phyloP scores from a whole-genome alignment of 2,888 invertebrate species.

The Mongoloraphidia duomilia region DNA sequence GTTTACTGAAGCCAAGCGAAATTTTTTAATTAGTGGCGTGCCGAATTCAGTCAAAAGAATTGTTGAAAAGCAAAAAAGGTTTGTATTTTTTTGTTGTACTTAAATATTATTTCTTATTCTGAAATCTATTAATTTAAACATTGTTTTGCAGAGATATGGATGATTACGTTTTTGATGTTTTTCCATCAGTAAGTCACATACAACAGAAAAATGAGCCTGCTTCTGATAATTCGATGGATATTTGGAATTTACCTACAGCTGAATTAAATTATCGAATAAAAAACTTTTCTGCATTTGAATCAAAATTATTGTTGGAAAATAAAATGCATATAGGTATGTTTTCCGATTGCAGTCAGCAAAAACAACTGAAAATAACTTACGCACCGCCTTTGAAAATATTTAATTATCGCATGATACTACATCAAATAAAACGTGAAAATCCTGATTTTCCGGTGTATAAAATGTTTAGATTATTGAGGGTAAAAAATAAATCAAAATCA shows the following conservation, averaged over 20 bases:
- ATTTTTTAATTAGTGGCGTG: constrained; percentile 58
- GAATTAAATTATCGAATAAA: constrained; percentile 14
- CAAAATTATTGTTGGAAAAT: constrained; percentile 2
- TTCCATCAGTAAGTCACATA: constrained; percentile 50
- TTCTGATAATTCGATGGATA: constrained; percentile 9
- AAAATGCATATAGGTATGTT: constrained; percentile 11
- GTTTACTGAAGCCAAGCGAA: constrained; percentile 45
- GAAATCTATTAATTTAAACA: too few relatives aligned
- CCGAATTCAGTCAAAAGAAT: constrained; percentile 46
- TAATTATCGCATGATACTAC: constrained; percentile 26
- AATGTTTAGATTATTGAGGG: constrained; percentile 42
- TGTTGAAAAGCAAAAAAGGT: constrained; percentile 33
- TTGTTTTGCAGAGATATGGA: too few relatives aligned
- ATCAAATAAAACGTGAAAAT: constrained; percentile 39
- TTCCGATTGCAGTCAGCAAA: constrained; percentile 3
- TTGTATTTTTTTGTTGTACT: not conserved
- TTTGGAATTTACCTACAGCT: constrained; percentile 25
- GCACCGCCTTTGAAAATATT: too few relatives aligned
- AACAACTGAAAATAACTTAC: too few relatives aligned
- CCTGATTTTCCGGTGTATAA: constrained; percentile 51
- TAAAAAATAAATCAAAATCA: constrained; percentile 24
- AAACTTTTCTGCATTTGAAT: constrained; percentile 1
- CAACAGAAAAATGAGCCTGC: constrained; percentile 31
- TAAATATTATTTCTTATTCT: too few relatives aligned
- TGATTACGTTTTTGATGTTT: constrained; percentile 21